Percentiles rank a stretch among this genome's conserved stretches.
Evolutionary conservation across 2,888 invertebrate genomes (phyloP).

Genomic region (Proisotoma minuta): DNA sequence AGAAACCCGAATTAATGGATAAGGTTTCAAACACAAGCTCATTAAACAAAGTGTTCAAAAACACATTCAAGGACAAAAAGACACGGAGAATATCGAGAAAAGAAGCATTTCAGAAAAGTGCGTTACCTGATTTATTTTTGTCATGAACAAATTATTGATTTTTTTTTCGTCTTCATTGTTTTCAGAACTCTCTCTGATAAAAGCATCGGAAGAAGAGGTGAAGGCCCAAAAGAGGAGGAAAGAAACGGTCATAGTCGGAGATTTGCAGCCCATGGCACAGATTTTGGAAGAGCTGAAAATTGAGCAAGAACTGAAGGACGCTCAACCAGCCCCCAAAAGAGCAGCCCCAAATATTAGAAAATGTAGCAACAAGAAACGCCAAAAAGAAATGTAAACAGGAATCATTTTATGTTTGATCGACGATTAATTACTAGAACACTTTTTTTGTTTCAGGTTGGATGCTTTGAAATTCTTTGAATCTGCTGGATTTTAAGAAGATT

Average conservation of each 20-base stretch:
- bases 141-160: neutral
- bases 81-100: neutral
- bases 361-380: neutral
- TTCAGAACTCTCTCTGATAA: neutral
- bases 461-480: neutral
- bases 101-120: neutral
- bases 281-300: neutral
- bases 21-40: neutral
- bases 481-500: neutral
- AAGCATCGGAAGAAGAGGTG: neutral
- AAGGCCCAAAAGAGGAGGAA: neutral
- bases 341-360: neutral
- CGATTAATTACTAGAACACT: too few relatives aligned
- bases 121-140: too few relatives aligned
- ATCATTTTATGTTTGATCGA: neutral
- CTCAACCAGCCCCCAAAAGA: neutral
- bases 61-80: neutral
- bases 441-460: neutral
- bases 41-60: neutral
- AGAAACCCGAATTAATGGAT: neutral
- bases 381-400: neutral
- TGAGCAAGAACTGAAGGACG: neutral
- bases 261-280: neutral
- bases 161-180: neutral
- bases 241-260: neutral